phyloP scores from a whole-genome alignment of 2,113 vertebrate genomes.

The Bucco capensis region DNA sequence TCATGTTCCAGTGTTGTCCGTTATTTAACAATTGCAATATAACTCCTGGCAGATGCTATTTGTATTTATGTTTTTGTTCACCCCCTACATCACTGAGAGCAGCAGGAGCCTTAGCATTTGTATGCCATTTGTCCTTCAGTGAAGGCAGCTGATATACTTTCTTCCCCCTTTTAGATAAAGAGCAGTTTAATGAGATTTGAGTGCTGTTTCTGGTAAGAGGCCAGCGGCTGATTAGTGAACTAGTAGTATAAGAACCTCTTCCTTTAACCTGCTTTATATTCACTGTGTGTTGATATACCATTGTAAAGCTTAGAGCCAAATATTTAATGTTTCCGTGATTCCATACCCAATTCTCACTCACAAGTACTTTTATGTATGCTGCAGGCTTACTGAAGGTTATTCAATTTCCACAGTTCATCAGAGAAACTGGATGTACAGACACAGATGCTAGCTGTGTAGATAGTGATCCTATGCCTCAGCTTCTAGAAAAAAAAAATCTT shows the following conservation, averaged over 20 bases:
- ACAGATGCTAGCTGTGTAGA: not conserved
- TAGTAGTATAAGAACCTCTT: not conserved
- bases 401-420: not conserved
- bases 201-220: conserved; percentile 42
- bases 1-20: not conserved
- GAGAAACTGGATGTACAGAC: not conserved
- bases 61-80: not conserved
- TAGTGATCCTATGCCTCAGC: not conserved
- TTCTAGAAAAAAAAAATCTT: not conserved
- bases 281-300: conserved; percentile 1
- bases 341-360: not conserved
- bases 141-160: not conserved
- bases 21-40: not conserved
- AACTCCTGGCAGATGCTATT: not conserved
- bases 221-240: not conserved
- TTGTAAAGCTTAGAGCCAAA: not conserved
- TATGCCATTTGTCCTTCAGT: not conserved
- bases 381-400: not conserved
- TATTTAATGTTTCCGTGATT: not conserved
- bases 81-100: not conserved
- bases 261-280: conserved; percentile 19
- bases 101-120: not conserved
- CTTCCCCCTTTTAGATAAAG: not conserved
- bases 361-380: not conserved
- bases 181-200: conserved; percentile 56